Conservation (phyloP, 2,797 vertebrate genomes). For the Phaenicophaeus curvirostris region DNA sequence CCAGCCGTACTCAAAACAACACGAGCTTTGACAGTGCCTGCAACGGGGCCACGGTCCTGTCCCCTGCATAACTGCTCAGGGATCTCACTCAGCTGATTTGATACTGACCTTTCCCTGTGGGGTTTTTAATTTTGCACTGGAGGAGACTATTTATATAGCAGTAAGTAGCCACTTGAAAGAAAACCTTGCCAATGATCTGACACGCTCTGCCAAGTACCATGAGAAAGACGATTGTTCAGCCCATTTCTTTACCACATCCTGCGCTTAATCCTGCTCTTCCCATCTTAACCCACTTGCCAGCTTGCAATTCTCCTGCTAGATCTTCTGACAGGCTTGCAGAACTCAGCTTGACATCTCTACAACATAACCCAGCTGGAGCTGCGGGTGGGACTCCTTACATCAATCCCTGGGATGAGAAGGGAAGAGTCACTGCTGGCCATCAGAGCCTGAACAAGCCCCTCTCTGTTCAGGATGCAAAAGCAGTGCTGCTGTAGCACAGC, state of each 20-base stretch:
- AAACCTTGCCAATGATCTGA: not conserved
- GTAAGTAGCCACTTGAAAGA: not conserved
- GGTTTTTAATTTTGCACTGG: not conserved
- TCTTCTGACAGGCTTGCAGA: not conserved
- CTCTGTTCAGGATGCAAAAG: not conserved
- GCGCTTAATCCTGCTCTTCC: not conserved
- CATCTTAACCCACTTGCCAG: not conserved
- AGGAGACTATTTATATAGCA: not conserved
- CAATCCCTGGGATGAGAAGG: not conserved
- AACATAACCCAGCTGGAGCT: not conserved
- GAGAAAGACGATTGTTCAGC: not conserved
- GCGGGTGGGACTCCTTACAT: rapidly evolving
- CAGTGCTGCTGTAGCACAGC: not conserved
- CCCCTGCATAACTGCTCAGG: too few species aligned
- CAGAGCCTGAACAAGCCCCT: not conserved
- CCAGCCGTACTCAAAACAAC: not conserved
- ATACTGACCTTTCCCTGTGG: not conserved
- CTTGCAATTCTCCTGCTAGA: not conserved
- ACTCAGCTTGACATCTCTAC: not conserved
- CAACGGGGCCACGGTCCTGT: rapidly evolving
- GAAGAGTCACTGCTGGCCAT: too few species aligned
- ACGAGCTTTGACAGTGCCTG: not conserved
- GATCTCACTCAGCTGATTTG: not conserved
- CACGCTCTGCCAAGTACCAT: not conserved
- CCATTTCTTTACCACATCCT: not conserved